Percentiles rank a stretch among this genome's conserved stretches.
These are phyloP conservation scores for Gallirallus australis DNA, from an alignment of 2,797 vertebrate genomes.

Conservation along the genomic window DNA sequence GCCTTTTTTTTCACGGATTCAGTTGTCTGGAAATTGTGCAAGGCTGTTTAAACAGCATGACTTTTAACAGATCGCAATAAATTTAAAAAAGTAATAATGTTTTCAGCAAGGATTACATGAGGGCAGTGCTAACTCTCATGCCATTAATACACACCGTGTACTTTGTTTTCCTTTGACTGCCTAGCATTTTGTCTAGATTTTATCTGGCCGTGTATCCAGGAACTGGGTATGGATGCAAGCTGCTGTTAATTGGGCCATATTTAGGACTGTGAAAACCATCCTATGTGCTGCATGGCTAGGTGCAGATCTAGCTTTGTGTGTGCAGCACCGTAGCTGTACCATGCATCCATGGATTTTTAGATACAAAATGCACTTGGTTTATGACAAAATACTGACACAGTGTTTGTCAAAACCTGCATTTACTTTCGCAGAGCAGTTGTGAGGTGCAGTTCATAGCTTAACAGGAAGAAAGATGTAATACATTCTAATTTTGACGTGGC, in stretches of 20 bases:
- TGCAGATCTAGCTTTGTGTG: background rate
- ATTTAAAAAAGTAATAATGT: background rate
- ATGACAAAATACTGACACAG: background rate
- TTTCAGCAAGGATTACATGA: conserved; percentile 47
- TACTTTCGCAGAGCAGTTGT: background rate
- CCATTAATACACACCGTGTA: conserved; percentile 8
- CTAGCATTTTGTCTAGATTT: conserved; percentile 39
- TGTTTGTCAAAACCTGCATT: background rate
- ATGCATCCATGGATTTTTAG: background rate
- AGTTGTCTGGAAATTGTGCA: conserved; percentile 67
- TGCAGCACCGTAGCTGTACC: background rate
- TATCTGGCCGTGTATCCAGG: background rate
- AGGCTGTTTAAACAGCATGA: conserved; percentile 37
- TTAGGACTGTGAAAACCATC: background rate
- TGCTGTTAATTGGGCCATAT: background rate
- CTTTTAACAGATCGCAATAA: conserved; percentile 56
- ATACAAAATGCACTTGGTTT: background rate
- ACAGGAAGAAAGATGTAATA: background rate
- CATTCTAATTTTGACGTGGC: background rate
- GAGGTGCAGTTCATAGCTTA: background rate
- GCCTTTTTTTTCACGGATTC: conserved; percentile 60
- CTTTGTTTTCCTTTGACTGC: conserved; percentile 38
- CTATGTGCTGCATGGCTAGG: background rate
- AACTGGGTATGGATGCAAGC: background rate
- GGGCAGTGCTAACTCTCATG: conserved; percentile 29